Conservation (phyloP, 2,888 invertebrate genomes). For the Metalampra italica region DNA sequence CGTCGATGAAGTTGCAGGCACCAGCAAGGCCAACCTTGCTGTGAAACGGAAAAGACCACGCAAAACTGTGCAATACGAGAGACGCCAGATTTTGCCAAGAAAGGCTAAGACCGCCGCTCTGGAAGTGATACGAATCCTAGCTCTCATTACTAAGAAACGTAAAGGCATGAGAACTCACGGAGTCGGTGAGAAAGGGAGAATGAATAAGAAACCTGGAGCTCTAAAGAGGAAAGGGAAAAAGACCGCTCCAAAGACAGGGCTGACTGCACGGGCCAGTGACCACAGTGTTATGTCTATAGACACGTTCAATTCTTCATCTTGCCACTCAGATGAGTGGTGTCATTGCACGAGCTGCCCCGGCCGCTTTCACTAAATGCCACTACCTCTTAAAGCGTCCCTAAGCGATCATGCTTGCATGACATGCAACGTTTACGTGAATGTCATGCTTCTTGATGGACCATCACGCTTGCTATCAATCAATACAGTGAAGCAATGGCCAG, state of each 20-base stretch:
- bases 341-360: too few species aligned
- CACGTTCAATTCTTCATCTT: neutral
- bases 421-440: too few species aligned
- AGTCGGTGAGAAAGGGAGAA: neutral
- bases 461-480: too few species aligned
- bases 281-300: neutral
- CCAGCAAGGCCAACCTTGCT: slow-evolving; percentile 1
- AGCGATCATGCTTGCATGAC: too few species aligned
- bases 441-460: too few species aligned
- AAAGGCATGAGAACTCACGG: neutral
- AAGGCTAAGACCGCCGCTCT: slow-evolving; percentile 34
- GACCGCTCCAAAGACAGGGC: neutral
- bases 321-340: slow-evolving; percentile 1
- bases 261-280: neutral
- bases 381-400: too few species aligned
- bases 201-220: neutral
- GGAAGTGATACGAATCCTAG: slow-evolving; percentile 16
- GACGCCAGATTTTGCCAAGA: slow-evolving; percentile 28
- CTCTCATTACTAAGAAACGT: neutral
- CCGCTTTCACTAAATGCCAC: too few species aligned
- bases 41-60: neutral
- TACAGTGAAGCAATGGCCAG: too few species aligned
- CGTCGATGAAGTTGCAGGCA: neutral
- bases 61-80: neutral
- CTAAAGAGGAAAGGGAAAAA: neutral